Evolutionary conservation across 2,113 vertebrate genomes (phyloP).

Genomic region (Misgurnus anguillicaudatus): DNA sequence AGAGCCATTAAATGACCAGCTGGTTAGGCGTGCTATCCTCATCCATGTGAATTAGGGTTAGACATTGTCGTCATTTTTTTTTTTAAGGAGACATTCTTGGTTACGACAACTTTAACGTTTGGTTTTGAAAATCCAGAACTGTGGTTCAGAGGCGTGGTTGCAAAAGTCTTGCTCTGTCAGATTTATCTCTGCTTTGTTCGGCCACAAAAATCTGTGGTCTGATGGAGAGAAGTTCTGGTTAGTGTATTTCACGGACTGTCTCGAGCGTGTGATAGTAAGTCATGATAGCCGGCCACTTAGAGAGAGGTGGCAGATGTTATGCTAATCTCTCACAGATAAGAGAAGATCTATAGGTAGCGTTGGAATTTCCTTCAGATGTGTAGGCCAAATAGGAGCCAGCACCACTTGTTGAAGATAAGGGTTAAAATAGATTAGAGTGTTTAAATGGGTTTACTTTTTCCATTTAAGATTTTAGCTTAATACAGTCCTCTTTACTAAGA

Average conservation of each 20-base stretch:
- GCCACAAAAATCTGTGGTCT: background rate
- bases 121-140: constrained; percentile 18
- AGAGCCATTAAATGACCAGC: constrained; percentile 26
- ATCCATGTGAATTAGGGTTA: constrained; percentile 10
- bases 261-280: constrained; percentile 24
- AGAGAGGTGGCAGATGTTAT: constrained; percentile 43
- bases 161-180: background rate
- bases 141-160: background rate
- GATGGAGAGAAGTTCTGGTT: constrained; percentile 38
- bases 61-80: background rate
- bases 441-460: background rate
- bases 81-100: background rate
- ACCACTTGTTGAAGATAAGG: constrained; percentile 28
- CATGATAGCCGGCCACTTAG: constrained; percentile 37
- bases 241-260: constrained; percentile 42
- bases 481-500: too few relatives aligned
- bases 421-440: constrained; percentile 12
- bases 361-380: background rate
- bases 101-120: background rate
- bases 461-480: background rate
- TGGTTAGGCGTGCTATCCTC: background rate
- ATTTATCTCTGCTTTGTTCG: background rate
- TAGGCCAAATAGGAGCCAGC: background rate
- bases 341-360: constrained; percentile 12
- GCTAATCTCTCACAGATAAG: constrained; percentile 54